A percentile compares a stretch with the other conserved stretches of the same genome.
phyloP scores from a whole-genome alignment of 2,113 vertebrate genomes.

The Oriolus oriolus region DNA sequence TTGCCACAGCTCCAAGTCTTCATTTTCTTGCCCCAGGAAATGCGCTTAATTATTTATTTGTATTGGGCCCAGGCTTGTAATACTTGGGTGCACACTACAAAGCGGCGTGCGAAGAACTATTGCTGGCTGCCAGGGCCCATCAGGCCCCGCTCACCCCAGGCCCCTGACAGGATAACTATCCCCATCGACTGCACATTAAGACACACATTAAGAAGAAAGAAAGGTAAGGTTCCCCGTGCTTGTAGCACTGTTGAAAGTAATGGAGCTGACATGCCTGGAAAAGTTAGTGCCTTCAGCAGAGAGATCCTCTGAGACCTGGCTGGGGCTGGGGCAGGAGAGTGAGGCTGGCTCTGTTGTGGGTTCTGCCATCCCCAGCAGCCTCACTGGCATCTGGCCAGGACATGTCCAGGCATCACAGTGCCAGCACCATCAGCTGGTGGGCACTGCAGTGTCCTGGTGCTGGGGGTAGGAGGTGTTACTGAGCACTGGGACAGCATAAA shows the following conservation, averaged over 20 bases:
- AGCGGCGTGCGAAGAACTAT: fast-evolving
- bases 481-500: not conserved
- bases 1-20: constrained; percentile 21
- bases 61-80: not conserved
- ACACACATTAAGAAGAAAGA: not conserved
- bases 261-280: not conserved
- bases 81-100: constrained; percentile 35
- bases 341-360: not conserved
- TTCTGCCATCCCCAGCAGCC: not conserved
- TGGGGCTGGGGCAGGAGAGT: not conserved
- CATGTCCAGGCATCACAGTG: not conserved
- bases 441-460: not conserved
- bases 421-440: not conserved
- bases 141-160: not conserved
- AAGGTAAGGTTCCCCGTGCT: not conserved
- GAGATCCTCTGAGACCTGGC: not conserved
- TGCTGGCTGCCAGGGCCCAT: not conserved
- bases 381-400: not conserved
- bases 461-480: not conserved
- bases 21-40: constrained; percentile 25
- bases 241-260: not conserved
- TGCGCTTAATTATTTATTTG: constrained; percentile 36
- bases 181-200: not conserved
- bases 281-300: not conserved
- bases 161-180: constrained; percentile 23